These are phyloP conservation scores for Hipposideros armiger DNA, from an alignment of 2,113 vertebrate species.

Conservation along the genomic window DNA sequence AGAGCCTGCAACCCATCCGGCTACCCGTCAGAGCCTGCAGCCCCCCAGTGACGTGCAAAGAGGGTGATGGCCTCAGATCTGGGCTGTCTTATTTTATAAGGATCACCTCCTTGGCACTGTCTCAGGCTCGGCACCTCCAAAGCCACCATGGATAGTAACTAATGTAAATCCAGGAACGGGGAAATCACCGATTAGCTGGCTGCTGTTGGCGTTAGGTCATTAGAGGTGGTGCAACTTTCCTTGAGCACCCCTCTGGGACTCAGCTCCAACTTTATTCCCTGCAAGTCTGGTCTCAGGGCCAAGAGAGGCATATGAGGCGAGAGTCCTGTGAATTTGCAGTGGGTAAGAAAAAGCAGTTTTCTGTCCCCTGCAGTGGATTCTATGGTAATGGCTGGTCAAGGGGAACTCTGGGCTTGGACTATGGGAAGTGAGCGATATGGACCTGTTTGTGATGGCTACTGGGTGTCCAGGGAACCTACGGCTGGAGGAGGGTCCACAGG, in stretches of 20 bases:
- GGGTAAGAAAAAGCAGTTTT: neutral
- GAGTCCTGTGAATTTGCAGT: neutral
- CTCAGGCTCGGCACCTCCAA: neutral
- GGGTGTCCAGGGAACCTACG: neutral
- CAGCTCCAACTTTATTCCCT: neutral
- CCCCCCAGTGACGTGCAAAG: fast-evolving
- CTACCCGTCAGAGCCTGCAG: neutral
- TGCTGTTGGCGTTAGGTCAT: neutral
- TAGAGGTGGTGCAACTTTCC: neutral
- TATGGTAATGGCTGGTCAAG: neutral
- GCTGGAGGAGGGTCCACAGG: too few species aligned
- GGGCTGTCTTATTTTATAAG: neutral
- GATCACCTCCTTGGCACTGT: neutral
- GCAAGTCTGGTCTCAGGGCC: neutral
- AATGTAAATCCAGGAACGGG: neutral
- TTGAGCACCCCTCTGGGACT: neutral
- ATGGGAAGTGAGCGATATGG: fast-evolving
- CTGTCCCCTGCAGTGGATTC: fast-evolving
- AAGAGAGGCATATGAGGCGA: neutral
- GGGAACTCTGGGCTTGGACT: neutral
- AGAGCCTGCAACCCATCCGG: neutral
- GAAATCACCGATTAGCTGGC: neutral
- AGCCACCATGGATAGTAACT: neutral
- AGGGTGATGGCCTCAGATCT: neutral
- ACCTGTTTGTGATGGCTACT: neutral